Base-by-base conservation (phyloP, 2,113 vertebrate genomes). In the Pomatostomus ruficeps region DNA sequence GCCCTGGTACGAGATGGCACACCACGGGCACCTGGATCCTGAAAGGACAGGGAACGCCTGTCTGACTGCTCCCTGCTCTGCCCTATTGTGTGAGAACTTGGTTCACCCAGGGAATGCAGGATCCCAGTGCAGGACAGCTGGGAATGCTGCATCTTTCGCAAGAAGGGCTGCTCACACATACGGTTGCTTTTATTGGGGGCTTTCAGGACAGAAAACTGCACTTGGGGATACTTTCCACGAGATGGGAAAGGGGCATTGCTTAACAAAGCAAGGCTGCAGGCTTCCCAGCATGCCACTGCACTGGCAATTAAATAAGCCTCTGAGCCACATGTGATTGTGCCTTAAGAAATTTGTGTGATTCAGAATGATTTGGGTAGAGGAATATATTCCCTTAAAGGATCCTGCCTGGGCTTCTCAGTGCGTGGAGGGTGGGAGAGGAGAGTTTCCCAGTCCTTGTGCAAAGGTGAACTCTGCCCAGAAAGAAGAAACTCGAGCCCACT, bases 391-490 rank as follows among this genome's bases (percentile, higher is more conserved):
- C 68, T 94, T 86, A 48, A 94, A 97, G 68, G 55, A 85, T 84
- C 62, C 57, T 78, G 86, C 91, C 86, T 61, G 65, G 63, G 57
- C 45, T 97, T 38, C 76, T 84, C 91, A 15, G 61, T 17, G 48
- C 0, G 1, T 9, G n/a, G 55, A 91, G 80, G 36, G 89, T 89
- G 91, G 89, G 91, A 97, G 88, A 93, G 68, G 7, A 96, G 83
- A 88, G 61, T 85, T 94, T 93, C 91, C 80, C 89, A 92, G 93
- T 84, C 73, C 89, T 87, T 59, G 48, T 91, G 93, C 84, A 93
- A 92, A 97, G 94, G 94, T 95, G 95, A 97, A 96, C 89, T 95
- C 73, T 93, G 86, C 94, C 86, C 93, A 92, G 91, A 96, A 91
- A 92, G 88, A 83, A 73, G 91, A 93, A 95, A 96, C 78, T 18